Evolutionary conservation across 2,113 vertebrate species (phyloP), one percentile per base, ranked within the genome.

Genomic region (Clinocottus analis): DNA sequence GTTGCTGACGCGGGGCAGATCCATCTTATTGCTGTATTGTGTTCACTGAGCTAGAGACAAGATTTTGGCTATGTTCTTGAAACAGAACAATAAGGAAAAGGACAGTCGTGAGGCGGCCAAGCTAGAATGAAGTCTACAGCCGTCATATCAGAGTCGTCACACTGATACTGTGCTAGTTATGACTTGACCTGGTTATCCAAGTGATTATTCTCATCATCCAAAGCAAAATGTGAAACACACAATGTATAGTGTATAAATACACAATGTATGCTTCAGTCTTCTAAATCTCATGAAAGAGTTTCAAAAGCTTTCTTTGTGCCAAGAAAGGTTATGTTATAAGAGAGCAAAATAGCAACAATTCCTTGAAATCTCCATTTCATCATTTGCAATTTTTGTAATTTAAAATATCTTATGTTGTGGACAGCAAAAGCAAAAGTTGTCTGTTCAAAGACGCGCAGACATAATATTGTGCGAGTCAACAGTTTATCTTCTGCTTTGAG

Each of bases 1-100:
- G 14, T 25, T 80, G 76, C 72, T 82, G 79, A 77, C 59, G 19
- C 29, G 69, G 17, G 63, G 53, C 37, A 19, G 1, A 72, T 74
- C 47, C 66, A 59, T 43, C 82, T 29, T 33, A 68, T 47, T 31
- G 47, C 39, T 12, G 29, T 51, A 14, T 49, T 49, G 17, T 49
- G 17, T 71, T 58, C 27, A 37, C 60, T 67, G 59, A 67, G 66
- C 13, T 19, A 69, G 70, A 70, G 45, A 21, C 8, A 55, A 53
- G 23, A 27, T 41, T 23, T 59, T 10, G 14, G 25, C 41, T 72
- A 31, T 27, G 41, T 31, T 4, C 33, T 62, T 58, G 56, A 51
- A 39, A 29, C 25, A 27, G 19, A 64, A 76, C 63, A 39, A 35
- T 19, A 39, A 25, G 27, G 27, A 37, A 35, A 62, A 35, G 1